A percentile compares a stretch with the other conserved stretches of the same genome.
These are phyloP conservation scores for Halesus radiatus DNA, from an alignment of 1,140 invertebrate genomes.

Conservation along the genomic window DNA sequence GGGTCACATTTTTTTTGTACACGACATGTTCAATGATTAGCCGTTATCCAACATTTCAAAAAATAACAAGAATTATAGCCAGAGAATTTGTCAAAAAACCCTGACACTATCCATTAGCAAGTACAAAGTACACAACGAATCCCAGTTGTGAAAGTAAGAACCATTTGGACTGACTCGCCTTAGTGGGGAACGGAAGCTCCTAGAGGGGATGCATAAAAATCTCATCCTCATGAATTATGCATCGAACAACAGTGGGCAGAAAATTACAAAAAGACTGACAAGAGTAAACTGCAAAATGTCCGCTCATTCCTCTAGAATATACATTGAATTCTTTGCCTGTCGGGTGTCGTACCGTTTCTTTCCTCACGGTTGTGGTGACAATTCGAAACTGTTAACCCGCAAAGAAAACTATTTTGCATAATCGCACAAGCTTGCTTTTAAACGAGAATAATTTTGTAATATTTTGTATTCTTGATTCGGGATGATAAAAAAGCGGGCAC, in stretches of 20 bases:
- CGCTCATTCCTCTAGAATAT: background rate
- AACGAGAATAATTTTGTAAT: too few relatives aligned
- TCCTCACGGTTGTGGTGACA: background rate
- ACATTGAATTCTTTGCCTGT: background rate
- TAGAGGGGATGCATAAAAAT: conserved; percentile 29
- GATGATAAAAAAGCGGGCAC: too few relatives aligned
- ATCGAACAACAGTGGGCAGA: conserved; percentile 21
- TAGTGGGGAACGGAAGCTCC: conserved; percentile 24
- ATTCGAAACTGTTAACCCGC: background rate
- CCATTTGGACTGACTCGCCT: background rate
- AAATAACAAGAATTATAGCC: too few relatives aligned
- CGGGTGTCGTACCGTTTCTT: background rate
- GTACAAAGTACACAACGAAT: too few relatives aligned
- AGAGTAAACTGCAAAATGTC: background rate
- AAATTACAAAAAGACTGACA: conserved; percentile 18
- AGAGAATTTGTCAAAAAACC: too few relatives aligned
- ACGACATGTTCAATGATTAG: too few relatives aligned
- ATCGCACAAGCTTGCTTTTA: too few relatives aligned
- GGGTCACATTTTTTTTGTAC: too few relatives aligned
- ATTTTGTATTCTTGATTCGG: too few relatives aligned
- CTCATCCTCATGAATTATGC: conserved; percentile 32
- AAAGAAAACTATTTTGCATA: too few relatives aligned
- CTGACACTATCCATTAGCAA: too few relatives aligned
- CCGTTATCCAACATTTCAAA: too few relatives aligned
- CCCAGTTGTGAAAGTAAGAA: background rate